These are phyloP conservation scores for Fratercula arctica DNA, from an alignment of 2,797 vertebrate species.

Conservation along the genomic window DNA sequence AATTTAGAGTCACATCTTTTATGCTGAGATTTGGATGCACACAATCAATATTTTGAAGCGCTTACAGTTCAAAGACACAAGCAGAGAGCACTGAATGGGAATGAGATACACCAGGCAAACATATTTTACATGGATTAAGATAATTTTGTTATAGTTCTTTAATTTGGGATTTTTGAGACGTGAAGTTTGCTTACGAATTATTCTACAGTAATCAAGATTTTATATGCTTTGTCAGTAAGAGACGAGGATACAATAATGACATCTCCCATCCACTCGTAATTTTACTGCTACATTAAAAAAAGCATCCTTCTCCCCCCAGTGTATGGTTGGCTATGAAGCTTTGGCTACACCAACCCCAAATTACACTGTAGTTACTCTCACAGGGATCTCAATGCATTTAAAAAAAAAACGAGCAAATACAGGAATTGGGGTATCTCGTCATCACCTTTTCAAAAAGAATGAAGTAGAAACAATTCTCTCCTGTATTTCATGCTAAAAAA, in stretches of 20 bases:
- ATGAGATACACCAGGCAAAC: background rate
- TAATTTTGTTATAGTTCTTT: background rate
- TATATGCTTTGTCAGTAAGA: background rate
- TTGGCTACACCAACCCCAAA: background rate
- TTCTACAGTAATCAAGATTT: background rate
- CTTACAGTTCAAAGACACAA: background rate
- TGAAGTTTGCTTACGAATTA: background rate
- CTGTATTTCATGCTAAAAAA: background rate
- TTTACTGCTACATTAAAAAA: background rate
- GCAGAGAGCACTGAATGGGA: background rate
- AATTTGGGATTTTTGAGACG: background rate
- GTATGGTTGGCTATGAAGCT: background rate
- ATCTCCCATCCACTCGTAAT: background rate
- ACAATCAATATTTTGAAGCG: background rate
- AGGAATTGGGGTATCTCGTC: background rate
- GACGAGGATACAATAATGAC: background rate
- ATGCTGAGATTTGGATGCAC: background rate
- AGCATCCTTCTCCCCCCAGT: background rate
- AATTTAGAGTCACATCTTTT: background rate
- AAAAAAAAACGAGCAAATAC: background rate
- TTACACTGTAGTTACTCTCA: background rate
- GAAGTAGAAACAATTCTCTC: background rate
- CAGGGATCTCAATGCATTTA: background rate
- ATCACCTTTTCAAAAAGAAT: background rate
- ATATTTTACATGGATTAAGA: background rate